A percentile compares a stretch with the other conserved stretches of the same genome.
These are phyloP conservation scores for Dasyprocta punctata DNA, from an alignment of 2,113 vertebrate genomes.

Conservation along the genomic window DNA sequence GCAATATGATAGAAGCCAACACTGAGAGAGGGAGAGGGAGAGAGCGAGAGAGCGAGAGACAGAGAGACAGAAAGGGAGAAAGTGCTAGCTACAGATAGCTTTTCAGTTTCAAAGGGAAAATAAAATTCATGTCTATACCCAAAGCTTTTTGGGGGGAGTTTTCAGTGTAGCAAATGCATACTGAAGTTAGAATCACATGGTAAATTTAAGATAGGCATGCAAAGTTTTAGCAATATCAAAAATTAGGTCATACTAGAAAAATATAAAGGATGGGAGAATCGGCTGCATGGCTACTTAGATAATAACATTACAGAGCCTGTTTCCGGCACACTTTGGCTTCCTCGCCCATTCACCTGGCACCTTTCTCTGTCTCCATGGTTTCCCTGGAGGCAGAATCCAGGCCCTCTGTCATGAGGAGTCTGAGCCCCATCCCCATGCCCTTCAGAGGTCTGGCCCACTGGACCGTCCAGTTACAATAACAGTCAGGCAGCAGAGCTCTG, in stretches of 20 bases:
- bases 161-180: not conserved
- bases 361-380: not conserved
- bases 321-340: not conserved
- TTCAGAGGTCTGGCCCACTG: no score
- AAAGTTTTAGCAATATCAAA: not conserved
- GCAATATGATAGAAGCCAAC: not conserved
- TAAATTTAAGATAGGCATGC: not conserved
- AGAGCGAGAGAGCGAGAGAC: not conserved
- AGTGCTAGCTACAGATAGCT: not conserved
- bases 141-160: not conserved
- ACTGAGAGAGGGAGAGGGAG: not conserved
- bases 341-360: not conserved
- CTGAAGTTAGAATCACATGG: not conserved
- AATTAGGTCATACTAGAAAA: constrained; percentile 27
- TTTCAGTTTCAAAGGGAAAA: constrained; percentile 40
- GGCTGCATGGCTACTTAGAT: not conserved
- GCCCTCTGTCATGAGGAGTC: no score
- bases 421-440: no score
- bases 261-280: no score
- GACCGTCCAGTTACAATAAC: not conserved
- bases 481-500: not conserved
- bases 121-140: not conserved
- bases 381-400: no score
- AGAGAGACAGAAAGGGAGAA: no score
- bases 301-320: not conserved